phyloP scores from a whole-genome alignment of 2,888 invertebrate genomes.

The Sphaeridia pumilis region DNA sequence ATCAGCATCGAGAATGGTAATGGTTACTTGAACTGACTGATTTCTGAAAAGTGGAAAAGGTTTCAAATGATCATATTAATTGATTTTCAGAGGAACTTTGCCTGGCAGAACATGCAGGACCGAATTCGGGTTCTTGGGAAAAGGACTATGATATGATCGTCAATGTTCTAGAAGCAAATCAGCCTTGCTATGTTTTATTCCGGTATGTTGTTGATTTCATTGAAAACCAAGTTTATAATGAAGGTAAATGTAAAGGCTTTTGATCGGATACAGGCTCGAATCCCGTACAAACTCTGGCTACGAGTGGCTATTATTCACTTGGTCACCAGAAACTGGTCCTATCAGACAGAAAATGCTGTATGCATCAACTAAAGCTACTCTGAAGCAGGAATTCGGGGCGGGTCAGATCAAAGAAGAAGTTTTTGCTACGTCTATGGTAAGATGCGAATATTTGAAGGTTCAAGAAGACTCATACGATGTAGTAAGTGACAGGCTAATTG shows the following conservation, averaged over 20 bases:
- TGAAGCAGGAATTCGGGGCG: slow-evolving; percentile 92
- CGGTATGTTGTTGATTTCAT: slow-evolving; percentile 44
- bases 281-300: slow-evolving; percentile 60
- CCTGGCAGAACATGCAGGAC: slow-evolving; percentile 53
- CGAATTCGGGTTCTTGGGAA: slow-evolving; percentile 60
- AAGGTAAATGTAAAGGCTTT: neutral
- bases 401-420: slow-evolving; percentile 88
- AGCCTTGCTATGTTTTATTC: slow-evolving; percentile 84
- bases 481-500: neutral
- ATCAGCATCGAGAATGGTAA: slow-evolving; percentile 76
- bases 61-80: slow-evolving; percentile 2
- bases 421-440: slow-evolving; percentile 69
- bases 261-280: slow-evolving; percentile 50
- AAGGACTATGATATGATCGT: slow-evolving; percentile 68
- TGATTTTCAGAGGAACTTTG: slow-evolving; percentile 59
- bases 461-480: neutral
- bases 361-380: slow-evolving; percentile 91
- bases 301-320: slow-evolving; percentile 86
- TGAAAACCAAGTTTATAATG: neutral
- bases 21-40: slow-evolving; percentile 15
- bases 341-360: slow-evolving; percentile 95
- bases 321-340: slow-evolving; percentile 85
- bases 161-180: slow-evolving; percentile 58
- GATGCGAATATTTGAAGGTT: neutral
- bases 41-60: too few species aligned